Base-by-base conservation (phyloP, 2,113 vertebrate species). In the Triplophysa dalaica region DNA sequence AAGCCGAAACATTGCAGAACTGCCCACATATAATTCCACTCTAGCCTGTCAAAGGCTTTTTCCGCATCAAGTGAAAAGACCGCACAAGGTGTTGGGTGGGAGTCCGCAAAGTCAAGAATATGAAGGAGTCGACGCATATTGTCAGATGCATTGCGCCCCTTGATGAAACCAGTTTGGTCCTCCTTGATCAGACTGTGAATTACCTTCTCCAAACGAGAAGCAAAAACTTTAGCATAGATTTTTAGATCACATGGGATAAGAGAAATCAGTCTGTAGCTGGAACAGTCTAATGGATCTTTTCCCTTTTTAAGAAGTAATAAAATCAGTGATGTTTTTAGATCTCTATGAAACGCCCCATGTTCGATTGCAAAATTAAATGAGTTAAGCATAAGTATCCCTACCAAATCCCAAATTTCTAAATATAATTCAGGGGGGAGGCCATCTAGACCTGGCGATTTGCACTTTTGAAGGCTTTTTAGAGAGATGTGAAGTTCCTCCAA, bases 91-190 rank as follows among this genome's bases (percentile, higher is more conserved):
- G 1, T 65, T 6, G 12, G 58, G 17, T 64, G 74, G 24, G 56
- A 8, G 21, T 64, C 60, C 50, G 60, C 60, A 63, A 43, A 33
- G 8, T 76, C 74, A 26, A 76, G n/a, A 11, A 75, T 4, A 63
- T 76, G 24, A 16, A 76, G 16, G 2, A 76, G 43, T 50, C 24
- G 8, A 12, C 16, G 41, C 24, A 76, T 64, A 24, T 76, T 76
- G 7, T 76, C 43, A 12, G 74, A 65, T 21, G 45, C 24, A 8
- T 12, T 7, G 10, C 22, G 10, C 22, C 61, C 74, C 24, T 65
- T 45, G 6, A 76, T 76, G 17, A 76, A 76, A 22, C 74, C 61
- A 1, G 74, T 76, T 76, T 76, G 74, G 22, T 76, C 74, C 5
- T 4, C 74, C 5, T 43, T 33, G 22, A 76, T 48, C 11, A 52